phyloP scores from a whole-genome alignment of 1,140 invertebrate species.

The Nasonia longicornis region DNA sequence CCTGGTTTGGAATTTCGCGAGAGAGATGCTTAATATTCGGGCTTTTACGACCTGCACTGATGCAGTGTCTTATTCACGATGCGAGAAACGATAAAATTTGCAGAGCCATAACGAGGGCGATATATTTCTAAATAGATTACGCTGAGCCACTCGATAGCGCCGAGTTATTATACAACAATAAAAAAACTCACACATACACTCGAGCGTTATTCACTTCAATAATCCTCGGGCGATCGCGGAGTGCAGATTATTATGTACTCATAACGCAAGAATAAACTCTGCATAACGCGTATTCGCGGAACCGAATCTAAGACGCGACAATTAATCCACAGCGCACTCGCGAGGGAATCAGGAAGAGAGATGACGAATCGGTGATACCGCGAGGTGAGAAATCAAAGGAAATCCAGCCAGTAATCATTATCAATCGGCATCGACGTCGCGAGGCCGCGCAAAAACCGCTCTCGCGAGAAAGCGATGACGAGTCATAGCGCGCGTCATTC shows the following conservation, averaged over 20 bases:
- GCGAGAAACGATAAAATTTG: not conserved
- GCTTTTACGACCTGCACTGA: not conserved
- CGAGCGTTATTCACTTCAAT: not conserved
- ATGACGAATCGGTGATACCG: not conserved
- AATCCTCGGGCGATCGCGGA: not conserved
- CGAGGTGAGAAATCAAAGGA: not conserved
- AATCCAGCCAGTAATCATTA: not conserved
- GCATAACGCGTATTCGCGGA: not conserved
- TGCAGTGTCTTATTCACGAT: too few species aligned
- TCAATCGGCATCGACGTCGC: slow-evolving; percentile 2
- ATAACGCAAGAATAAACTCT: not conserved
- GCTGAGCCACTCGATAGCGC: not conserved
- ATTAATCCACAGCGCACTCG: not conserved
- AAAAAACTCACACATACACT: not conserved
- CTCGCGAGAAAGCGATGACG: slow-evolving; percentile 20
- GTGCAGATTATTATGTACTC: not conserved
- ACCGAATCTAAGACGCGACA: not conserved
- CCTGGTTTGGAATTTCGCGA: not conserved
- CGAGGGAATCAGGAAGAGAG: not conserved
- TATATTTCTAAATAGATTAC: not conserved
- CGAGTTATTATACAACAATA: not conserved
- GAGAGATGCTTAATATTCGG: not conserved
- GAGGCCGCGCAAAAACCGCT: not conserved
- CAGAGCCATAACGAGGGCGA: not conserved
- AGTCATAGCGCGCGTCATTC: not conserved